phyloP scores from a whole-genome alignment of 2,113 vertebrate species.

The Saccopteryx leptura region DNA sequence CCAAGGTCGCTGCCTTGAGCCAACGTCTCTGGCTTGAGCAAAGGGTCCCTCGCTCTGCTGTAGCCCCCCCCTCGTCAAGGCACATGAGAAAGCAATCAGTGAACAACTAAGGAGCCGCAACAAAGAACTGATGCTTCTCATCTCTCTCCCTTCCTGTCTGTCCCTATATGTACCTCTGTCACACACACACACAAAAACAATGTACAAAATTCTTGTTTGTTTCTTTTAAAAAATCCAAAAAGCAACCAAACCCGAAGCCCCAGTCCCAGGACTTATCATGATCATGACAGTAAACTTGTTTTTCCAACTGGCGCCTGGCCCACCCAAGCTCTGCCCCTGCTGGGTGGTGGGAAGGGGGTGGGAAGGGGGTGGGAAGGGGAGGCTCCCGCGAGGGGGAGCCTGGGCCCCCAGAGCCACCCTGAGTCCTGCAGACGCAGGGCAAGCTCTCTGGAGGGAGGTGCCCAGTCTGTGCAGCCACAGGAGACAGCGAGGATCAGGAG shows the following conservation, averaged over 20 bases:
- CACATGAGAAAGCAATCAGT: no score
- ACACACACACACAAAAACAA: background rate
- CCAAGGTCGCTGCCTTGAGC: no score
- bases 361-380: no score
- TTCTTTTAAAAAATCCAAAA: background rate
- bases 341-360: background rate
- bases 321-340: background rate
- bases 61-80: no score
- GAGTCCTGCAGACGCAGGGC: rapidly evolving
- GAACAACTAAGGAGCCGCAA: no score
- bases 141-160: no score
- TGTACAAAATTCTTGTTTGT: background rate
- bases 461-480: background rate
- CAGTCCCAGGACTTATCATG: background rate
- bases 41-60: no score
- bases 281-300: background rate
- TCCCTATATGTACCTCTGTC: no score
- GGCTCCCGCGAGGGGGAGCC: background rate
- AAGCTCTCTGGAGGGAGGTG: background rate
- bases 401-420: background rate
- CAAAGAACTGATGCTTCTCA: no score
- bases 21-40: no score
- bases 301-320: background rate
- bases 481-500: background rate
- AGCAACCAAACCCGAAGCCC: background rate